phyloP scores from a whole-genome alignment of 2,797 vertebrate genomes.

The Falco concolor region DNA sequence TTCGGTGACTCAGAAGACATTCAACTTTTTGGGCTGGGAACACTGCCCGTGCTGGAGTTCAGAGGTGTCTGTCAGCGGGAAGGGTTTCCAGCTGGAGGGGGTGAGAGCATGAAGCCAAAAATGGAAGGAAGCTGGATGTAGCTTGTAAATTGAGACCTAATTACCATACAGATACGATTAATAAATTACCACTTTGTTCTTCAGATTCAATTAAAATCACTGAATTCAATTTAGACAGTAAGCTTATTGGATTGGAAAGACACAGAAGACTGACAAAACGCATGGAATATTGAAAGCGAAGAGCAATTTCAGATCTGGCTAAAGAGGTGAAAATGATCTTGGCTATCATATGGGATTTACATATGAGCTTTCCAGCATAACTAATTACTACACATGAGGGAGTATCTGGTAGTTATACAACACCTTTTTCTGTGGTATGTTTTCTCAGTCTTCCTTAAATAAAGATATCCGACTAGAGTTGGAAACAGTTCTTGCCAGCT shows the following conservation, averaged over 20 bases:
- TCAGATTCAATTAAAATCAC: conserved; percentile 18
- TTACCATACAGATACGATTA: neutral
- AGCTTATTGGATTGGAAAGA: neutral
- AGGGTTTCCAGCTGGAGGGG: conserved; percentile 2
- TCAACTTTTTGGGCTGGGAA: neutral
- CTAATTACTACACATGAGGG: neutral
- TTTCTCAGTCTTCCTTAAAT: neutral
- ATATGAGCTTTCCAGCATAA: neutral
- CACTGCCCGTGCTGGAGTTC: neutral
- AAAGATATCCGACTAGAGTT: neutral
- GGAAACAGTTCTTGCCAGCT: conserved; percentile 18
- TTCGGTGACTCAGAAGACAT: conserved; percentile 2
- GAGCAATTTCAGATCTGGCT: neutral
- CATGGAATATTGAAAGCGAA: neutral
- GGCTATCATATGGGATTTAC: neutral
- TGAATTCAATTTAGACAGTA: neutral
- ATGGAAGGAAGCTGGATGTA: neutral
- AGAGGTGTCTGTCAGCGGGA: neutral
- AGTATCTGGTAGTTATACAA: neutral
- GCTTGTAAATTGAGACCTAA: neutral
- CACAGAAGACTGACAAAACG: neutral
- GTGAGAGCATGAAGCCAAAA: neutral
- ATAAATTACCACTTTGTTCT: neutral
- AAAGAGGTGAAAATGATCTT: neutral
- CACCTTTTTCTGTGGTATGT: neutral